Conservation (phyloP, 2,797 vertebrate species). For the Hoplostethus atlanticus region DNA sequence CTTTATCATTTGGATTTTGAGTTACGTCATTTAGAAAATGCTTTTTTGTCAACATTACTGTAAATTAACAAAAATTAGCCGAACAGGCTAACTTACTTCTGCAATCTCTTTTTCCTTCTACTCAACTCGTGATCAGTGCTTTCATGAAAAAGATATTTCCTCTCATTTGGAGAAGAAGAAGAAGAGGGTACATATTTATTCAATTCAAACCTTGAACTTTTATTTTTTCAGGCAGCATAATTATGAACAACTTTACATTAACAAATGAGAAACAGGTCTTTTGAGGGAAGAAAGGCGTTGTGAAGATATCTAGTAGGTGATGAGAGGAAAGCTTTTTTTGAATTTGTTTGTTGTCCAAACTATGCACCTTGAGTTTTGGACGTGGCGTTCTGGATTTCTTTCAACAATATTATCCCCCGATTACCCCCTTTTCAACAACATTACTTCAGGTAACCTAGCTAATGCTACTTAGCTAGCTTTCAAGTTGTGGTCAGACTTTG, state of each 20-base stretch:
- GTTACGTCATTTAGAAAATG: constrained; percentile 32
- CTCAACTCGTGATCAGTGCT: not conserved
- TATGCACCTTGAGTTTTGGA: constrained; percentile 16
- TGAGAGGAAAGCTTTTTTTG: constrained; percentile 23
- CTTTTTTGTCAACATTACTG: constrained; percentile 3
- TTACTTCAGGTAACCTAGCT: too few species aligned
- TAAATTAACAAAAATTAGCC: constrained; percentile 30
- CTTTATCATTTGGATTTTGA: not conserved
- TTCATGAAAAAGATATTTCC: not conserved
- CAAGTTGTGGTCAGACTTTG: too few species aligned
- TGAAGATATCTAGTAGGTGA: not conserved
- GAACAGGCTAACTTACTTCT: too few species aligned
- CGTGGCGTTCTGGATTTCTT: too few species aligned
- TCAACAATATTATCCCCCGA: too few species aligned
- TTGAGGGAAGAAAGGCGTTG: not conserved
- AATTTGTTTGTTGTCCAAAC: constrained; percentile 9
- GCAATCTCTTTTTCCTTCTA: not conserved
- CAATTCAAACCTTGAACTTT: not conserved
- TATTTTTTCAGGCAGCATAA: constrained; percentile 34
- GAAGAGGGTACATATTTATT: too few species aligned
- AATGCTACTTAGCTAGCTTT: too few species aligned
- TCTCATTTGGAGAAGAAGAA: too few species aligned
- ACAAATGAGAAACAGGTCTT: not conserved
- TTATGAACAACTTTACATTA: not conserved
- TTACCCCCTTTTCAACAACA: too few species aligned